Evolutionary conservation across 2,888 invertebrate genomes (phyloP).

Genomic region (Eremobia ochroleuca): DNA sequence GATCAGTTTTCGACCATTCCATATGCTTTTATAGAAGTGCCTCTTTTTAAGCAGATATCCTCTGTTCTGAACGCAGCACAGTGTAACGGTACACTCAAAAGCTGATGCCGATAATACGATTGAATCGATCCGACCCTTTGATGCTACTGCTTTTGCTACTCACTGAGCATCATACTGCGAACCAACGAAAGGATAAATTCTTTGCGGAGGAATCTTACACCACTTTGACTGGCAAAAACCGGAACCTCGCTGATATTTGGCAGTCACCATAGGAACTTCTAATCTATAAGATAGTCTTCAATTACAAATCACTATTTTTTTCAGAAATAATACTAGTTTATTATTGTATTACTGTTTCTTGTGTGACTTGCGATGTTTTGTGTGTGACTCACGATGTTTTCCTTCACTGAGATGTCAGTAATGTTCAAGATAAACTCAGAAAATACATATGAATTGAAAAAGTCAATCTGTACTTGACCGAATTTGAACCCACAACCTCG

Average conservation of each 20-base stretch:
- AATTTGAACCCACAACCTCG: background rate
- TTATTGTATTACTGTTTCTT: no score
- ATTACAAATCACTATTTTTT: background rate
- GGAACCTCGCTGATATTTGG: background rate
- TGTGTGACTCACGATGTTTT: background rate
- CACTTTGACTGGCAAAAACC: slow-evolving; percentile 25
- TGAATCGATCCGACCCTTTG: slow-evolving; percentile 39
- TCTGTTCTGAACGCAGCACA: background rate
- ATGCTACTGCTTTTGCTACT: slow-evolving; percentile 42
- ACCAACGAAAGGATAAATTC: slow-evolving; percentile 36
- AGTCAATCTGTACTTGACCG: background rate
- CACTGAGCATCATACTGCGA: slow-evolving; percentile 35
- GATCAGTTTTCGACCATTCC: background rate
- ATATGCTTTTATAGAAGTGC: background rate
- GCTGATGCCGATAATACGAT: slow-evolving; percentile 26
- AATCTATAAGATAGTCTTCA: background rate
- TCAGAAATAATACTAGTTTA: background rate
- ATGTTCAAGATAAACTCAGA: background rate
- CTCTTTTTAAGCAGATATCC: background rate
- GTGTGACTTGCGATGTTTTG: background rate
- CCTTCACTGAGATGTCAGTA: background rate
- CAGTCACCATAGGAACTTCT: background rate
- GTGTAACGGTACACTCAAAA: slow-evolving; percentile 7
- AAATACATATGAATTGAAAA: background rate
- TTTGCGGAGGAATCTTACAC: slow-evolving; percentile 6